phyloP scores from a whole-genome alignment of 2,113 vertebrate species.

The Notiomystis cincta region DNA sequence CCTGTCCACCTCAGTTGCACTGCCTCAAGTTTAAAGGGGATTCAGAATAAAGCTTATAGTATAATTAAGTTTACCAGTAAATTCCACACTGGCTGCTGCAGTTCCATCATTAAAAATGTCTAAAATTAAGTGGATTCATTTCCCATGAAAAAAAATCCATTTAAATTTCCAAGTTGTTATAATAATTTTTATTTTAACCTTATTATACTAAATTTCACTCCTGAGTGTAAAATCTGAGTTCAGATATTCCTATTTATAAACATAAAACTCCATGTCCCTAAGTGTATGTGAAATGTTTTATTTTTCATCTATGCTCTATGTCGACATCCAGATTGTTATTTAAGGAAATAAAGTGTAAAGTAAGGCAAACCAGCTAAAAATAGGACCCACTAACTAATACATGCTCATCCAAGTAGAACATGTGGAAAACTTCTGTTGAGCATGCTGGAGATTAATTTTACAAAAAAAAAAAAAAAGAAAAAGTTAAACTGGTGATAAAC shows the following conservation, averaged over 20 bases:
- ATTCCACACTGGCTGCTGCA: background rate
- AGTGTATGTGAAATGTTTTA: slow-evolving; percentile 15
- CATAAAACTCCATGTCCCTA: background rate
- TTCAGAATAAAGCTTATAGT: background rate
- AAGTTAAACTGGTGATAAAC: background rate
- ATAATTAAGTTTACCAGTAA: background rate
- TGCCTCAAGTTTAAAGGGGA: background rate
- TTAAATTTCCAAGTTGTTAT: background rate
- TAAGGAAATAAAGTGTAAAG: slow-evolving; percentile 67
- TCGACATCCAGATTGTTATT: slow-evolving; percentile 61
- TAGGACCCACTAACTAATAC: slow-evolving; percentile 42
- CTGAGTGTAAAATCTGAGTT: too few relatives aligned
- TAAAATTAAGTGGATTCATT: background rate
- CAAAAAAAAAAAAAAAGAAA: background rate
- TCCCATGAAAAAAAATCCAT: background rate
- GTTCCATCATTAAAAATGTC: background rate
- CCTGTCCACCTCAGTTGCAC: background rate
- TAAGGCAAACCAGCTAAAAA: slow-evolving; percentile 68
- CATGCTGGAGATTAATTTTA: background rate
- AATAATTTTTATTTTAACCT: background rate
- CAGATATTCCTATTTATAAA: slow-evolving; percentile 12
- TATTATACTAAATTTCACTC: background rate
- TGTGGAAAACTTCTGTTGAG: slow-evolving; percentile 47
- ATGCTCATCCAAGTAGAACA: slow-evolving; percentile 46
- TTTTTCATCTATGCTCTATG: slow-evolving; percentile 13